Conservation (phyloP, 1,140 invertebrate genomes). For the Drosophila orosa region DNA sequence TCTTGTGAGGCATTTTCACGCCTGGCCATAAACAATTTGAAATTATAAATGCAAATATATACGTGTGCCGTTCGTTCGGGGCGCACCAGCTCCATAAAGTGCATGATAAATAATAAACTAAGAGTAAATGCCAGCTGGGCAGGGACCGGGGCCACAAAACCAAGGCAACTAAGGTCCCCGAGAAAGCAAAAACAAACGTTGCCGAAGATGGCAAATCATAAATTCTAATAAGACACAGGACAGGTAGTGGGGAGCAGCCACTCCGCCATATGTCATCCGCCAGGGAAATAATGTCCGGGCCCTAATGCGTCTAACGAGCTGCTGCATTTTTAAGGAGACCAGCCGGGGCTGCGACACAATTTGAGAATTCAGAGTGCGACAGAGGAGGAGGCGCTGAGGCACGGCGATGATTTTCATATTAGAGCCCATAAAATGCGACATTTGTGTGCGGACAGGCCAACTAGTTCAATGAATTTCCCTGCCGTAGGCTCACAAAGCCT, state of each 20-base stretch:
- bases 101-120: slow-evolving; percentile 59
- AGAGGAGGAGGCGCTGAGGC: neutral
- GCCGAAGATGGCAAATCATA: slow-evolving; percentile 52
- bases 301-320: slow-evolving; percentile 55
- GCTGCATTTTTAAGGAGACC: slow-evolving; percentile 39
- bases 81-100: slow-evolving; percentile 44
- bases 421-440: slow-evolving; percentile 47
- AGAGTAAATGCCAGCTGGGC: slow-evolving; percentile 55
- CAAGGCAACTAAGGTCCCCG: slow-evolving; percentile 17
- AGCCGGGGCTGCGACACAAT: neutral
- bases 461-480: slow-evolving; percentile 6
- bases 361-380: neutral
- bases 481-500: neutral
- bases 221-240: slow-evolving; percentile 57
- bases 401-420: slow-evolving; percentile 45
- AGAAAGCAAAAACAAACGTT: slow-evolving; percentile 32
- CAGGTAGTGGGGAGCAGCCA: slow-evolving; percentile 31
- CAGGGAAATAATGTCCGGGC: slow-evolving; percentile 38
- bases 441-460: slow-evolving; percentile 26
- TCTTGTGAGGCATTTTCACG: slow-evolving; percentile 57
- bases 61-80: slow-evolving; percentile 29
- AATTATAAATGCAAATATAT: slow-evolving; percentile 65
- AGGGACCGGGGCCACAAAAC: neutral
- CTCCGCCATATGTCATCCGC: slow-evolving; percentile 45
- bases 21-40: slow-evolving; percentile 54